Percentiles rank a stretch among this genome's conserved stretches.
These are phyloP conservation scores for Tangara arthus DNA, from an alignment of 2,797 vertebrate genomes.

Conservation along the genomic window DNA sequence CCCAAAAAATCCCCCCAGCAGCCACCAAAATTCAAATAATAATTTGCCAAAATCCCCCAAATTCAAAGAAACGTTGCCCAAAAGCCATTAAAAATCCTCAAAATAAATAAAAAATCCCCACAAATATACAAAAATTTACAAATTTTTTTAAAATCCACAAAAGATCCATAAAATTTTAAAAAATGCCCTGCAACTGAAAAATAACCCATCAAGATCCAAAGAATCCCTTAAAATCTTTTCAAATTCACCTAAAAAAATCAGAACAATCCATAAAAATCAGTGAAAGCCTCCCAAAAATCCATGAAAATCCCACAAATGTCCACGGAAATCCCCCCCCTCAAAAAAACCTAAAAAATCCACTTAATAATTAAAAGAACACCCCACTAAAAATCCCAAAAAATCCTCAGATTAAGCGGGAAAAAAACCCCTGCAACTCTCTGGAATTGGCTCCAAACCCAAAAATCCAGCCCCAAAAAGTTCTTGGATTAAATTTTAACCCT, in stretches of 20 bases:
- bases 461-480: background rate
- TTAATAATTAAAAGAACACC: background rate
- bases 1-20: too few species aligned
- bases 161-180: background rate
- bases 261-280: background rate
- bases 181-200: background rate
- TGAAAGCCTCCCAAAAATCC: background rate
- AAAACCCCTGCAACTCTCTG: background rate
- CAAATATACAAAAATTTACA: background rate
- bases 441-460: background rate
- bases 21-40: too few species aligned
- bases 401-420: background rate
- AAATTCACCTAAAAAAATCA: background rate
- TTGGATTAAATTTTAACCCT: background rate
- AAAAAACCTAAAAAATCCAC: background rate
- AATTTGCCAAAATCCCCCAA: too few species aligned
- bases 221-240: background rate
- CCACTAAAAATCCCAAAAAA: background rate
- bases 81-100: background rate
- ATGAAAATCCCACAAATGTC: background rate
- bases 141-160: too few species aligned
- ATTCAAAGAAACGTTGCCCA: background rate
- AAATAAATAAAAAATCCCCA: background rate
- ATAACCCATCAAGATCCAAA: background rate
- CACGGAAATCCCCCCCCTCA: background rate